phyloP scores from a whole-genome alignment of 2,888 invertebrate species.

The Drosophila multiciliata region DNA sequence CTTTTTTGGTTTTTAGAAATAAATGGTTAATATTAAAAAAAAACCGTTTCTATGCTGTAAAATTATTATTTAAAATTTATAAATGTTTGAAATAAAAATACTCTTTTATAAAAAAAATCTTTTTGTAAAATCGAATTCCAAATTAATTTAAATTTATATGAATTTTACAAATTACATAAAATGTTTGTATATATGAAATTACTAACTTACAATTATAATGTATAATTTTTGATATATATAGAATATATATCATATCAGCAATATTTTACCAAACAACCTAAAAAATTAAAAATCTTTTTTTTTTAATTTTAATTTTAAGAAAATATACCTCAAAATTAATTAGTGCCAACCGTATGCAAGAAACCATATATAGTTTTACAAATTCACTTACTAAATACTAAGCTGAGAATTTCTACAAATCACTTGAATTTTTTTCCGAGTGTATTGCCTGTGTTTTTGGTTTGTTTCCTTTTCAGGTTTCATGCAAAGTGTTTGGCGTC shows the following conservation, averaged over 20 bases:
- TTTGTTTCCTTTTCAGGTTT: conserved; percentile 15
- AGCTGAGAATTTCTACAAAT: neutral
- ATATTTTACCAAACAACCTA: no score
- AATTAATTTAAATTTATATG: neutral
- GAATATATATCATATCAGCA: neutral
- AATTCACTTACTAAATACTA: neutral
- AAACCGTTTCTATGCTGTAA: no score
- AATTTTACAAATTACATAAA: neutral
- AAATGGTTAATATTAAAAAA: neutral
- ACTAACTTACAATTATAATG: no score
- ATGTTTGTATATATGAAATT: neutral
- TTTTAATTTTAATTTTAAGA: no score
- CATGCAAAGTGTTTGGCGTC: conserved; percentile 28
- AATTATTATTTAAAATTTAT: neutral
- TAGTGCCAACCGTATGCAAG: neutral
- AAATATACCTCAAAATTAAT: neutral
- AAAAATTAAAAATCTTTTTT: no score
- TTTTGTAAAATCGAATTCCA: no score
- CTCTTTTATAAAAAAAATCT: no score
- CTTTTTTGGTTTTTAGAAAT: neutral
- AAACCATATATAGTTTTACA: neutral
- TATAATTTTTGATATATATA: no score
- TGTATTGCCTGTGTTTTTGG: neutral
- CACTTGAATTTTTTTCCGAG: neutral
- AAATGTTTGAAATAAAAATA: neutral